Base-by-base conservation (phyloP, 1,140 invertebrate species). In the Danaus melanippus region DNA sequence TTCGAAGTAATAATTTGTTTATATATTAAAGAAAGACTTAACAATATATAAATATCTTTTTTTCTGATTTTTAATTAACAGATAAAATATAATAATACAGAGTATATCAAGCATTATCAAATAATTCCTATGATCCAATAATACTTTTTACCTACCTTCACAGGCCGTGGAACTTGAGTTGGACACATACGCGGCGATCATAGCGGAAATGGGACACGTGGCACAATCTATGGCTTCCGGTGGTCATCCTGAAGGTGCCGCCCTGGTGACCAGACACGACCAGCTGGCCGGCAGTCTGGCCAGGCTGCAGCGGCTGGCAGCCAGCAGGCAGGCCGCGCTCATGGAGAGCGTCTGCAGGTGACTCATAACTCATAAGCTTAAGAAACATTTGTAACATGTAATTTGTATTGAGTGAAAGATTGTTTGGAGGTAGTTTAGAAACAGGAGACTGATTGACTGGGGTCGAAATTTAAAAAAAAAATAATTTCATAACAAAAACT, bases 151-250 rank as follows among this genome's bases (percentile, higher is more conserved):
- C 9, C 21, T 0, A 17, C 46, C 8, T 12, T 8, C 0, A 0
- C 67, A 95, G 93, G 93, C 95, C 21, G 88, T 97, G 42, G 96
- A 98, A 73, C 87, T 98, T 15, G 96, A 98, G 84, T 86, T 98
- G 58, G 97, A 98, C 73, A 96, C 96, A 2, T 98, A 98, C 86
- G 93, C 92, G 64, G 95, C 94, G 11, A 95, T 98, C 47, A 93
- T 98, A 5, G 92, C 92, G 10, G 96, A 97, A 89, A 97, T 98
- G 93, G 95, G 95, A 10, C 93, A 94, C 75, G 93, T 92, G 52
- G 96, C 95, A 5, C 89, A 92, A 43, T 86, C 91, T 10, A 93
- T 98, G 91, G 92, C 96, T 2, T 88, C 90, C 44, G 84, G 90
- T 5, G 90, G 92, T 39, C 92, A 94, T 80, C 93, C 94, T 0